These are phyloP conservation scores for Pogonus chalceus DNA, from an alignment of 1,140 invertebrate species.

Conservation along the genomic window DNA sequence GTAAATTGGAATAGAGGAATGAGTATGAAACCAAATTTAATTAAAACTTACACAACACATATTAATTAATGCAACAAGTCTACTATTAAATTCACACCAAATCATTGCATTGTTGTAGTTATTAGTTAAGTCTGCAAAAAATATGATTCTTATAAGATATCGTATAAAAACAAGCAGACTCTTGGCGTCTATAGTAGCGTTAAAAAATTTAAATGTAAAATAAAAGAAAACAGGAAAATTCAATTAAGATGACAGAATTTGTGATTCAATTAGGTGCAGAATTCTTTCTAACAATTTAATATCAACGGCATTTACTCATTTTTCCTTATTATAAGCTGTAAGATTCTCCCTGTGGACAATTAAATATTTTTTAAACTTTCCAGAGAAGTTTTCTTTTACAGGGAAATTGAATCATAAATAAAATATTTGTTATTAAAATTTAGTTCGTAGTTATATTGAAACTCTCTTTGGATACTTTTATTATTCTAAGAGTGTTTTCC, in stretches of 20 bases:
- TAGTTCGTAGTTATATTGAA: not conserved
- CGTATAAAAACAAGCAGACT: not conserved
- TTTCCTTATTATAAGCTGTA: not conserved
- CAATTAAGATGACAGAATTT: not conserved
- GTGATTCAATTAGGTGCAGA: not conserved
- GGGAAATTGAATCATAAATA: not conserved
- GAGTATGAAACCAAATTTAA: no score
- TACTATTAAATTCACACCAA: not conserved
- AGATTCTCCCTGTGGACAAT: not conserved
- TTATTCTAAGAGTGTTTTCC: not conserved
- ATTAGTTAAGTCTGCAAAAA: not conserved
- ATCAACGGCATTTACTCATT: not conserved
- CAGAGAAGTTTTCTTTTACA: not conserved
- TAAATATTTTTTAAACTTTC: not conserved
- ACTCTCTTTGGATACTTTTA: no score
- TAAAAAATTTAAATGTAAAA: not conserved
- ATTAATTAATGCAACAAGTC: no score
- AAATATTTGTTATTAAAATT: not conserved
- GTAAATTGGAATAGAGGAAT: no score
- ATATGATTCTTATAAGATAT: not conserved
- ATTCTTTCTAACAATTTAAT: not conserved
- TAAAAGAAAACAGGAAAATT: not conserved
- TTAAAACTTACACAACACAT: no score
- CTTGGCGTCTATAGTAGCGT: not conserved
- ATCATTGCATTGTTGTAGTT: not conserved